Conservation (phyloP, 64 coral and sea anemone genomes). For the Stichodactyla helianthus region DNA sequence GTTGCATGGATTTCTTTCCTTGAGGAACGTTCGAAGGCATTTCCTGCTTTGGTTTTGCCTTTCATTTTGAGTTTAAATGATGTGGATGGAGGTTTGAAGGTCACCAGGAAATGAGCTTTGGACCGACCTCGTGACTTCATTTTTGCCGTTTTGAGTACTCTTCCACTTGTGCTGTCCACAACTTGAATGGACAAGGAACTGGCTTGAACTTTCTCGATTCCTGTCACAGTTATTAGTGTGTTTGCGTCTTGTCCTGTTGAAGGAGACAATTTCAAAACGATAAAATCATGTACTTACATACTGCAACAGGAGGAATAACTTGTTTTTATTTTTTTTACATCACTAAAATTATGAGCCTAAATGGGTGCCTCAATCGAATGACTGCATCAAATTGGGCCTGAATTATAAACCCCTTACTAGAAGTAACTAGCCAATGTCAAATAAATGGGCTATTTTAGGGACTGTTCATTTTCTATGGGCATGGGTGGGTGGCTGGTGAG, state of each 20-base stretch:
- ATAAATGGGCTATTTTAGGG: too few species aligned
- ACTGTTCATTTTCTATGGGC: too few species aligned
- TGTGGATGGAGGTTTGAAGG: slow-evolving; percentile 31
- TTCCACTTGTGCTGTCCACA: not conserved
- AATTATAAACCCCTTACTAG: too few species aligned
- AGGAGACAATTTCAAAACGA: not conserved
- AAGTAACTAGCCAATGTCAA: too few species aligned
- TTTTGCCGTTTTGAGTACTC: not conserved
- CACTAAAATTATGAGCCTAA: too few species aligned
- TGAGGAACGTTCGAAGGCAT: slow-evolving; percentile 26
- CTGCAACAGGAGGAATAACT: too few species aligned
- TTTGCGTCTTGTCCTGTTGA: not conserved
- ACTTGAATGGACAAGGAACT: slow-evolving; percentile 25
- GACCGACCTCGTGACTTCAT: slow-evolving; percentile 8
- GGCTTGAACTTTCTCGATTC: slow-evolving; percentile 19
- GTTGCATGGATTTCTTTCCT: slow-evolving; percentile 14
- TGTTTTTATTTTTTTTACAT: too few species aligned
- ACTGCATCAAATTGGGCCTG: too few species aligned
- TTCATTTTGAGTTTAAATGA: slow-evolving; percentile 24
- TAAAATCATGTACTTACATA: not conserved
- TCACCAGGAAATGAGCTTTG: slow-evolving; percentile 28
- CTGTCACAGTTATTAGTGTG: slow-evolving; percentile 44
- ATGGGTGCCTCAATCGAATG: too few species aligned
- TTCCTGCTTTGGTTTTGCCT: slow-evolving; percentile 37
- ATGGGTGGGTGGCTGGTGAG: too few species aligned